phyloP scores from a whole-genome alignment of 2,113 vertebrate genomes.

The Bubalus kerabau region DNA sequence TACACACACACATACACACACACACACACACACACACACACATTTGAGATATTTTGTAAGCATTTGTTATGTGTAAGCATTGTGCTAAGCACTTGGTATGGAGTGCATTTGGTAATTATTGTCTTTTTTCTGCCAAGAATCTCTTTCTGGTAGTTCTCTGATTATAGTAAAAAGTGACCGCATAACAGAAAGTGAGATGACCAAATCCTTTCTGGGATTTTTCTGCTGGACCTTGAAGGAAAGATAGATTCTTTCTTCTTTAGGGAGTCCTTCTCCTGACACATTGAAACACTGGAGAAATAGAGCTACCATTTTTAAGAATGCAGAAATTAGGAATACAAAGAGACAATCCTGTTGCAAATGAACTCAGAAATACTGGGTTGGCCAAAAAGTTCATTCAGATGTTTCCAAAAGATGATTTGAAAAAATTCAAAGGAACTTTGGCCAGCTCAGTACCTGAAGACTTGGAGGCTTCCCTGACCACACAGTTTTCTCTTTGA shows the following conservation, averaged over 20 bases:
- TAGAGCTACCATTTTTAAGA: not conserved
- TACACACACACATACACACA: rapidly evolving
- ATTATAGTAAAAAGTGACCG: not conserved
- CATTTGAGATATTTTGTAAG: not conserved
- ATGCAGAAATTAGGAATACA: not conserved
- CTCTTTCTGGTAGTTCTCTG: not conserved
- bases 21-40: not conserved
- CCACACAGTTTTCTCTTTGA: not conserved
- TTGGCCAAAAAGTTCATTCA: not conserved
- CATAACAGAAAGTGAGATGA: not conserved
- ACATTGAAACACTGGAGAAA: not conserved
- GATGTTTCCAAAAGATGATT: not conserved
- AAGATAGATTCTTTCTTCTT: not conserved
- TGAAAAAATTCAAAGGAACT: not conserved
- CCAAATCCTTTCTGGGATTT: not conserved
- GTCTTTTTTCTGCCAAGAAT: not conserved
- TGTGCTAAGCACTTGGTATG: not conserved
- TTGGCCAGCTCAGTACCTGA: not conserved
- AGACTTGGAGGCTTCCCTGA: not conserved
- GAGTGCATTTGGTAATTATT: not conserved
- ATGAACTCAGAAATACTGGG: not conserved
- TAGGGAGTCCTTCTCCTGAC: not conserved
- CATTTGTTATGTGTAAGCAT: not conserved
- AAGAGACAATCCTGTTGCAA: not conserved
- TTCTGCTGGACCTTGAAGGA: not conserved